Conservation (phyloP, 37 sponge, comb jelly and placozoan genomes). For the Geodia barretti region DNA sequence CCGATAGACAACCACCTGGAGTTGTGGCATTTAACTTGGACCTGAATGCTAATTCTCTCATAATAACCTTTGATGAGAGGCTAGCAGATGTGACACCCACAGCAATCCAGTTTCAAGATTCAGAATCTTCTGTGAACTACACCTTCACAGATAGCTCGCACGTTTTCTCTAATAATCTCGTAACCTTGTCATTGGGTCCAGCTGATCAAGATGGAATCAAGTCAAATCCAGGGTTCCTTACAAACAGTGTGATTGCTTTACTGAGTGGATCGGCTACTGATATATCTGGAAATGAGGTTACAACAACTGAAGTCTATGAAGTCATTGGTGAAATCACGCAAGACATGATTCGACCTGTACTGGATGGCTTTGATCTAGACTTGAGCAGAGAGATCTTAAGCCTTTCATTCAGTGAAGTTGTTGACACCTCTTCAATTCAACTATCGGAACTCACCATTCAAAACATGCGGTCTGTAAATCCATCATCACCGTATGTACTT, state of each 20-base stretch:
- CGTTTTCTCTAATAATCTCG: slow-evolving; percentile 28
- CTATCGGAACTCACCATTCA: slow-evolving; percentile 54
- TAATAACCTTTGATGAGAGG: slow-evolving; percentile 83
- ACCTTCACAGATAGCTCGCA: slow-evolving; percentile 50
- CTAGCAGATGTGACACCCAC: slow-evolving; percentile 29
- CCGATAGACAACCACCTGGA: slow-evolving; percentile 67
- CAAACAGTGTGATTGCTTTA: slow-evolving; percentile 57
- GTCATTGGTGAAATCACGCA: slow-evolving; percentile 36
- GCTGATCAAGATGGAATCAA: slow-evolving; percentile 70
- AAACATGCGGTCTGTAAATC: slow-evolving; percentile 38
- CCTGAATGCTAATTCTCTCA: slow-evolving; percentile 50
- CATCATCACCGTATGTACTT: slow-evolving; percentile 33
- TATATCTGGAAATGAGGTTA: slow-evolving; percentile 40
- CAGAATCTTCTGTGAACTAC: slow-evolving; percentile 37
- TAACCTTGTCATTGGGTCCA: slow-evolving; percentile 41
- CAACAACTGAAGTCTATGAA: slow-evolving; percentile 5
- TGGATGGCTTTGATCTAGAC: slow-evolving; percentile 66
- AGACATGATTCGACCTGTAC: slow-evolving; percentile 61
- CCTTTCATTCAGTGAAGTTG: slow-evolving; percentile 78
- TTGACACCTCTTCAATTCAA: slow-evolving; percentile 55
- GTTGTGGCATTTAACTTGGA: slow-evolving; percentile 59
- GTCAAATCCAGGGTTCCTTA: slow-evolving; percentile 33
- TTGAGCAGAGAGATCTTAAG: slow-evolving; percentile 71
- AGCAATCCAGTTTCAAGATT: slow-evolving; percentile 50
- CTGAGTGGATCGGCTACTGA: slow-evolving; percentile 61